Conservation (phyloP, 2,888 invertebrate genomes). For the Myopa testacea region DNA sequence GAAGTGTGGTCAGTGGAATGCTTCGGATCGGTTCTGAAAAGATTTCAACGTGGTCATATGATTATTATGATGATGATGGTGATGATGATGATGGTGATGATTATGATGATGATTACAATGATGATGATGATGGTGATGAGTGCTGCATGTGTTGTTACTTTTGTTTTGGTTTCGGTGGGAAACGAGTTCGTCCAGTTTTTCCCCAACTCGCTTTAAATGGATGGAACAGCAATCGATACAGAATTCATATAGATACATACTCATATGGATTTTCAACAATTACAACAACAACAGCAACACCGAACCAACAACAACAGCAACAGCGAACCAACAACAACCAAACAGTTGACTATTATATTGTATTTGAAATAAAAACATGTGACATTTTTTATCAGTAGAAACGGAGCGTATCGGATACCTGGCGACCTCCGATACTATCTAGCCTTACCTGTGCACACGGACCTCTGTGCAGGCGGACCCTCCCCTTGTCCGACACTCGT, state of each 20-base stretch:
- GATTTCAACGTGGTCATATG: too few species aligned
- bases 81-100: background rate
- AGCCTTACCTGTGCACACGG: too few species aligned
- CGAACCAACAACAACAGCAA: background rate
- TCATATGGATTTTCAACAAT: too few species aligned
- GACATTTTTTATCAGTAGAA: too few species aligned
- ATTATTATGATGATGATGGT: constrained; percentile 12
- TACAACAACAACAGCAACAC: too few species aligned
- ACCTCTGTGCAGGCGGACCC: too few species aligned
- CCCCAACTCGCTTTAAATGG: constrained; percentile 22
- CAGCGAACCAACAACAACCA: background rate
- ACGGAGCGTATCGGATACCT: too few species aligned
- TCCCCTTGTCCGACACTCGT: too few species aligned
- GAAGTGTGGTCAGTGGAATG: background rate
- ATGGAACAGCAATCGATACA: constrained; percentile 1
- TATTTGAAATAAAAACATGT: too few species aligned
- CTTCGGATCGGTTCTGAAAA: background rate
- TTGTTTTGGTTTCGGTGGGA: background rate
- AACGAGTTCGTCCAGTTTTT: constrained; percentile 27
- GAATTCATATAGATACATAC: background rate
- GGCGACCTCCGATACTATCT: too few species aligned
- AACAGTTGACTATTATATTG: background rate
- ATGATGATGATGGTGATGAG: background rate
- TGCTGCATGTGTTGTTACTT: background rate
- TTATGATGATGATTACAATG: constrained; percentile 1